phyloP scores from a whole-genome alignment of 2,797 vertebrate species.

The Coregonus sp. region DNA sequence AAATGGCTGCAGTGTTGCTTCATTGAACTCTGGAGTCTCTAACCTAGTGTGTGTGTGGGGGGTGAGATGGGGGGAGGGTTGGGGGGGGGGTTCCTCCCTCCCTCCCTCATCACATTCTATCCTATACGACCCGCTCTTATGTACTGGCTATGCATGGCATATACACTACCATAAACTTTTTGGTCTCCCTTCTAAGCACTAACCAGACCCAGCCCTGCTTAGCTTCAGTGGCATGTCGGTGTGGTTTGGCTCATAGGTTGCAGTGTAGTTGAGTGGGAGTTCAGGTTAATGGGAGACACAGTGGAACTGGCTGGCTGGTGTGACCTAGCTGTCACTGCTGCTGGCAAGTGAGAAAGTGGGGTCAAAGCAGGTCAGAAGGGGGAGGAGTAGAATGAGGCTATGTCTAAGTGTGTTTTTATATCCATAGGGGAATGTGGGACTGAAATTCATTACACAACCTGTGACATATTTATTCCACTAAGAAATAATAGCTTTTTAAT shows the following conservation, averaged over 20 bases:
- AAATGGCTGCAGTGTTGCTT: not conserved
- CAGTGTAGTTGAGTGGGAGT: not conserved
- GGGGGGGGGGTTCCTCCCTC: no score
- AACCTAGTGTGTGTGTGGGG: not conserved
- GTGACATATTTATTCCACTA: not conserved
- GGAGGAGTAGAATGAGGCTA: conserved; percentile 5
- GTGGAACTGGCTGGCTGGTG: not conserved
- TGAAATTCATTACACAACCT: not conserved
- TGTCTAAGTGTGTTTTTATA: conserved; percentile 3
- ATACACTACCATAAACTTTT: not conserved
- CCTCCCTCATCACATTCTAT: no score
- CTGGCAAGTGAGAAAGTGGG: conserved; percentile 15
- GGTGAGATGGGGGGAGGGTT: no score
- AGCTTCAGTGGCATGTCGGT: not conserved
- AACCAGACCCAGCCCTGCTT: not conserved
- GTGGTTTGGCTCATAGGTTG: not conserved
- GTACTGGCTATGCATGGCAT: not conserved
- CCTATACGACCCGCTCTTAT: no score
- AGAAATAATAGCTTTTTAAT: not conserved
- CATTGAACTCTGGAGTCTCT: not conserved
- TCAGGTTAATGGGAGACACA: not conserved
- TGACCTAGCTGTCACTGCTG: conserved; percentile 32
- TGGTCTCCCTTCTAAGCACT: not conserved
- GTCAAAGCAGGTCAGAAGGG: conserved; percentile 4
- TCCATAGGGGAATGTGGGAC: not conserved